Evolutionary conservation across 2,888 invertebrate genomes (phyloP).

Genomic region (Bellardia bayeri): DNA sequence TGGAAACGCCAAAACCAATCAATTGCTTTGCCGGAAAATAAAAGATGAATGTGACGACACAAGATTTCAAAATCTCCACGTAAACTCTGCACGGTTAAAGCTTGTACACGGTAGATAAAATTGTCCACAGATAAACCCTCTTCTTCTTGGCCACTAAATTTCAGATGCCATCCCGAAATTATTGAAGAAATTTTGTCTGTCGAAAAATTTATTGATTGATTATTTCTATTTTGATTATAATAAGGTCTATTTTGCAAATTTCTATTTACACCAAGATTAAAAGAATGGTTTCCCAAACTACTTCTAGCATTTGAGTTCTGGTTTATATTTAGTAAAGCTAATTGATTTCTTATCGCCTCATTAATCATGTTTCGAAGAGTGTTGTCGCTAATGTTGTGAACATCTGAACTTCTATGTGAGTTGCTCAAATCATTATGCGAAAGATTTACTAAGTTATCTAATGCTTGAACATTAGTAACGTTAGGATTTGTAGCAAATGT

Average conservation of each 20-base stretch:
- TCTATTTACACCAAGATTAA: not conserved
- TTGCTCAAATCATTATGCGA: not conserved
- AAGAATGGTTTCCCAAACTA: not conserved
- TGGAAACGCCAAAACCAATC: conserved; percentile 16
- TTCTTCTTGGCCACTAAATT: conserved; percentile 25
- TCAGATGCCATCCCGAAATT: conserved; percentile 28
- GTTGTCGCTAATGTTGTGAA: not conserved
- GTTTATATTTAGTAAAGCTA: not conserved
- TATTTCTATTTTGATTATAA: not conserved
- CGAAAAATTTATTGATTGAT: not conserved
- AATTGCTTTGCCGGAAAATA: conserved; percentile 16
- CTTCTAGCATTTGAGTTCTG: not conserved
- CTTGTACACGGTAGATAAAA: conserved; percentile 35
- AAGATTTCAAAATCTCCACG: conserved; percentile 12
- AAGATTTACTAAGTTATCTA: not conserved
- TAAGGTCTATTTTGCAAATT: not conserved
- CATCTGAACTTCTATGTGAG: not conserved
- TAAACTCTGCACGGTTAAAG: conserved; percentile 22
- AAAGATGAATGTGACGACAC: conserved; percentile 30
- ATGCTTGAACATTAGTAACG: not conserved
- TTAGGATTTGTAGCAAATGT: not conserved
- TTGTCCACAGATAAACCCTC: conserved; percentile 43
- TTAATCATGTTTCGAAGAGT: not conserved
- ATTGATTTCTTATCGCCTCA: not conserved
- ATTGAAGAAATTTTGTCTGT: conserved; percentile 31